Evolutionary conservation across 2,113 vertebrate genomes (phyloP), one percentile per base, ranked within the genome.

Genomic region (Thinocorus orbignyianus): DNA sequence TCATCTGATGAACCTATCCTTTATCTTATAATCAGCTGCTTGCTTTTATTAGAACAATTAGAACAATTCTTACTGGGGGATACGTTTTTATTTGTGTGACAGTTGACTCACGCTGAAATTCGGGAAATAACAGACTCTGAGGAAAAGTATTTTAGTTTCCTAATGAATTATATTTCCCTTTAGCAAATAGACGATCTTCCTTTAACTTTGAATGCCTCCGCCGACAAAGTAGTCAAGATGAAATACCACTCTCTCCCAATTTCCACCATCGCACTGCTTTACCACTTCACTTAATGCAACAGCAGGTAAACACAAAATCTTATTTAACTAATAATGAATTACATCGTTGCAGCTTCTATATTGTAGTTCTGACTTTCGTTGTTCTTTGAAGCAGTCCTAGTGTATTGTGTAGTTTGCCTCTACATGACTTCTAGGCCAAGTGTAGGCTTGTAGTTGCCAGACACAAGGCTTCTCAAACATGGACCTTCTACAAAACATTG

Each of bases 201-300:
- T 99, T 99, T 97, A 99, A 99, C 97, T 99, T 99, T 5, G 99
- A 99, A 99, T 99, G 99, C 98, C 98, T 99, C 97, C 99, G 99
- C 71, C 98, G 99, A 92, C 99, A 99, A 90, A 98, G 98, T 95
- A 99, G 99, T 98, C 99, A 99, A 91, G 99, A 99, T 20, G 98
- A 99, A 71, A 98, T 98, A 89, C 98, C 98, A 5, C 97, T 93
- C 0, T 98, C 98, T 19, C 95, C 98, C 31, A 95, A 97, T 52
- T 95, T 98, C 80, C 99, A 98, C 93, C 99, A 99, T 93, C 99
- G 98, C 85, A 99, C 99, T 2, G 99, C 99, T 94, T 98, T 99
- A 82, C 99, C 99, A 6, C 98, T 99, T 92, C 99, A 99, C 97
- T 98, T 99, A 92, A 99, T 99, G 99, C 99, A 99, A 92, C 99